Evolutionary conservation across 1,140 invertebrate genomes (phyloP).

Genomic region (Trachymyrmex septentrionalis): DNA sequence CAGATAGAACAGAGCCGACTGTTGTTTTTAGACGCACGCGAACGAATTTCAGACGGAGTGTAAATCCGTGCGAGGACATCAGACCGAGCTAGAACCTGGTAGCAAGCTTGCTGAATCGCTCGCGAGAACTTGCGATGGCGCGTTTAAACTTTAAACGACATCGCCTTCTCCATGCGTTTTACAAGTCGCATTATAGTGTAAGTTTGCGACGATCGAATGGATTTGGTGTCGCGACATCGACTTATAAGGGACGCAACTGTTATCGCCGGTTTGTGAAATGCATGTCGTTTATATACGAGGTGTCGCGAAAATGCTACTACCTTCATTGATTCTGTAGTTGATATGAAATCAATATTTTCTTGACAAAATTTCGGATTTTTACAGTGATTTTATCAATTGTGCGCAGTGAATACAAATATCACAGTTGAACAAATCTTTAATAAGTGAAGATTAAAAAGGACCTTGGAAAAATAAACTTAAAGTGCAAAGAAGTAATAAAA

Average conservation of each 20-base stretch:
- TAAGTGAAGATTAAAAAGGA: not conserved
- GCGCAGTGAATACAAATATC: not conserved
- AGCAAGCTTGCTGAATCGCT: constrained; percentile 19
- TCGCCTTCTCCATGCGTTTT: constrained; percentile 15
- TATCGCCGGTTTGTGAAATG: not conserved
- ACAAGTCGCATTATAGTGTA: constrained; percentile 30
- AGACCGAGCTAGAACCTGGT: constrained; percentile 14
- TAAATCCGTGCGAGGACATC: constrained; percentile 28
- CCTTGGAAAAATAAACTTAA: not conserved
- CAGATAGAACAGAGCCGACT: constrained; percentile 22
- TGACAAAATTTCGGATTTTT: not conserved
- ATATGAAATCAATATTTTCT: not conserved
- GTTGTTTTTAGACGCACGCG: not conserved
- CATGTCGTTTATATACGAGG: constrained; percentile 14
- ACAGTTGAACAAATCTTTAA: not conserved
- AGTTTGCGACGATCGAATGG: constrained; percentile 16
- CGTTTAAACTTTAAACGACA: constrained; percentile 50
- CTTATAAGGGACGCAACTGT: not conserved
- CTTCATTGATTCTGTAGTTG: not conserved
- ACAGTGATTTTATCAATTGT: constrained; percentile 1
- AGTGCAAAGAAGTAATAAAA: not conserved
- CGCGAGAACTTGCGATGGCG: constrained; percentile 23
- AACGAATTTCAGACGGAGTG: not conserved
- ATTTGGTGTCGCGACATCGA: not conserved
- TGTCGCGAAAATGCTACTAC: not conserved